Base-by-base conservation (phyloP, 2,888 invertebrate species). In the Chouioia cunea region DNA sequence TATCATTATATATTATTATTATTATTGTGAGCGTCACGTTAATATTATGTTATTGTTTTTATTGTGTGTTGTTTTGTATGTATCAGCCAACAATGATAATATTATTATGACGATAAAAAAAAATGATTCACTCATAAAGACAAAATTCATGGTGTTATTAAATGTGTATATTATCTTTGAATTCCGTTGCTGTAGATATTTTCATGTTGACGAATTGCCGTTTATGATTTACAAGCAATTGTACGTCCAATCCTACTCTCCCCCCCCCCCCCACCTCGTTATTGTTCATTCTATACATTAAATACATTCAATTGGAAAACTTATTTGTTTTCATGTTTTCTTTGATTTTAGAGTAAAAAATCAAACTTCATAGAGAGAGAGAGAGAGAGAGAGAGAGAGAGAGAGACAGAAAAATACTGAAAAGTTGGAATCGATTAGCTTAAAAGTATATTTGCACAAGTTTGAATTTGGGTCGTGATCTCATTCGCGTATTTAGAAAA, bases 11-110 rank as follows among this genome's bases (percentile, higher is more conserved):
- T 67, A 82, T 84, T 84, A 81, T 81, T 80, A 82, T 83, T 86
- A 86, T 86, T 86, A 85, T 83, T 85, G 84, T 84, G 83, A 82
- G 80, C 84, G 84, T 81, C 83, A 82, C 82, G 83, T 85, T 84
- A 83, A 83, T 84, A 85, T 85, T 84, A 84, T 84, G 83, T 85
- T 85, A 84, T 85, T 85, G 85, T 85, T 85, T 85, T 85, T 83
- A 85, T 84, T 84, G 85, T 83, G 85, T 85, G 85, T 87, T 87
- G 86, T 87, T 87, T 87, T 87, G 85, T 86, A 87, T 86, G 85
- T 87, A 83, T 81, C 82, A 79, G 79, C 79, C 81, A 79, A 78
- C 77, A 80, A 80, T 79, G 74, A 78, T 77, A 77, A 78, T 78
- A 82, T 77, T 77, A 79, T 78, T 76, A 76, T 77, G 75, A 79